phyloP scores from a whole-genome alignment of 1,140 invertebrate genomes.

The Cydia fagiglandana region DNA sequence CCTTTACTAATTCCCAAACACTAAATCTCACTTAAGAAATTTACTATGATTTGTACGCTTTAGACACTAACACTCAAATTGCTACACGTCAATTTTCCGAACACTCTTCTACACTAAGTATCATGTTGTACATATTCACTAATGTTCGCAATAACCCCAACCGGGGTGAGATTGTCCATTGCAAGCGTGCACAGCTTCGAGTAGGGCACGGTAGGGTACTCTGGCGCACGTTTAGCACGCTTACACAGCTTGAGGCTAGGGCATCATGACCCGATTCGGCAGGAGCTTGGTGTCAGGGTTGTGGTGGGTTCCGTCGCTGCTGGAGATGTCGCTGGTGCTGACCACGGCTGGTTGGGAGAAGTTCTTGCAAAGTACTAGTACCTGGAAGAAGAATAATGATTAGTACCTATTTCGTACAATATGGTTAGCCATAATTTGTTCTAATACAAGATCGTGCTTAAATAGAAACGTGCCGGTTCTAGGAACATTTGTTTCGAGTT shows the following conservation, averaged over 20 bases:
- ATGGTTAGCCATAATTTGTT: background rate
- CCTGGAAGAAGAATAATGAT: conserved; percentile 44
- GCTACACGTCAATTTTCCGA: no score
- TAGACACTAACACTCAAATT: no score
- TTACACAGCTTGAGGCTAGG: conserved; percentile 67
- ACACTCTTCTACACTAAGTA: no score
- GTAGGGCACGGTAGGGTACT: background rate
- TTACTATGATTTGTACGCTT: no score
- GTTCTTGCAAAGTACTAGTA: conserved; percentile 73
- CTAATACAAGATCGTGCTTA: background rate
- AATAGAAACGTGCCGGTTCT: background rate
- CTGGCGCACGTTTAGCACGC: conserved; percentile 39
- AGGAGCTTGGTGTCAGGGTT: conserved; percentile 67
- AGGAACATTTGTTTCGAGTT: background rate
- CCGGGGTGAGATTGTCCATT: background rate
- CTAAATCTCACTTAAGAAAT: no score
- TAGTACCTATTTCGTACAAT: background rate
- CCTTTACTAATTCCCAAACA: no score
- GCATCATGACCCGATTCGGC: conserved; percentile 58
- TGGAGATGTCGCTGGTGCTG: conserved; percentile 72
- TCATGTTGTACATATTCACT: no score
- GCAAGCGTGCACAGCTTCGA: background rate
- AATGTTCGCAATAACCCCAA: no score
- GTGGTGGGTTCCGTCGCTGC: conserved; percentile 73
- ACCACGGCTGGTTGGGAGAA: conserved; percentile 71